Evolutionary conservation across 2,113 vertebrate species (phyloP).

Genomic region (Scatophagus argus): DNA sequence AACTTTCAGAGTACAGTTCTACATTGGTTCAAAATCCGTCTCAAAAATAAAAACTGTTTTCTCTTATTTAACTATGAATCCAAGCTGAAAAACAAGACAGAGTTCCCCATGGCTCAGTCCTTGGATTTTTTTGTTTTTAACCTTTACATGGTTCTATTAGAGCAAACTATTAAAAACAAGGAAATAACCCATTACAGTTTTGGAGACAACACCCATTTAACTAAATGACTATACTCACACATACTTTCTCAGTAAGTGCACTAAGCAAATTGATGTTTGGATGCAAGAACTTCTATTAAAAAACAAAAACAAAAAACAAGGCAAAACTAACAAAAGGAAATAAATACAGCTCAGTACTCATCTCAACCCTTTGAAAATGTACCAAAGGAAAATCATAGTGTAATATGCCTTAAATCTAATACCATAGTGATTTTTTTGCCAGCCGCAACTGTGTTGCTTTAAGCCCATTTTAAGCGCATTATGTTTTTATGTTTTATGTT

Average conservation of each 20-base stretch:
- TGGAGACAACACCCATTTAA: background rate
- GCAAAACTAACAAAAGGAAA: no score
- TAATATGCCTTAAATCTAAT: no score
- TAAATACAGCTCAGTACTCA: no score
- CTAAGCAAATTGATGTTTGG: background rate
- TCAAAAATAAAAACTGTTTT: background rate
- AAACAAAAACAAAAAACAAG: background rate
- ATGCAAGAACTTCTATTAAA: no score
- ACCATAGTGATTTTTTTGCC: no score
- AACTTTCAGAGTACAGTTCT: background rate
- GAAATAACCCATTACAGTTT: background rate
- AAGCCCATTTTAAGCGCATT: no score
- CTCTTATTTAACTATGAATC: background rate
- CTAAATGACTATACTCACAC: background rate
- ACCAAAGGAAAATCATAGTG: no score
- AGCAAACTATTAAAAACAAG: background rate
- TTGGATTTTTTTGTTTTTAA: background rate
- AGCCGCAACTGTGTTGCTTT: no score
- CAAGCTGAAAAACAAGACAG: background rate
- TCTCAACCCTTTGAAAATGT: no score
- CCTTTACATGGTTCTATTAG: background rate
- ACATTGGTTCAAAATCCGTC: background rate
- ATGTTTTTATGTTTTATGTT: no score
- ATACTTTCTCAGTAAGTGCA: background rate
- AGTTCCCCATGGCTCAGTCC: background rate